Percentiles rank a stretch among this genome's conserved stretches.
These are phyloP conservation scores for Columba janthina DNA, from an alignment of 2,113 vertebrate genomes.

Conservation along the genomic window DNA sequence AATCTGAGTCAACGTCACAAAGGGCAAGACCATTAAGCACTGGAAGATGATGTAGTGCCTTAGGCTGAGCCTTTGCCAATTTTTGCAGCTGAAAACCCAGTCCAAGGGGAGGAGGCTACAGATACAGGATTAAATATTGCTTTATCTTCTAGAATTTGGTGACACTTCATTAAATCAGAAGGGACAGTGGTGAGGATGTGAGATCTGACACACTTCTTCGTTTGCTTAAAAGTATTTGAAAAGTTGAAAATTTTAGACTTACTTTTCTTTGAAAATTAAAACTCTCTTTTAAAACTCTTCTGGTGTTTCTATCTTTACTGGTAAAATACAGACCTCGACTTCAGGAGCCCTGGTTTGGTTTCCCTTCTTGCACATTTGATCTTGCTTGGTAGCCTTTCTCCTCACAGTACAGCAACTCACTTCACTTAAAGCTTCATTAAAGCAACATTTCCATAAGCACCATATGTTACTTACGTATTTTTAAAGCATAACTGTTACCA, in stretches of 20 bases:
- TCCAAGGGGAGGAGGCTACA: not conserved
- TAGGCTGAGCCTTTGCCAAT: not conserved
- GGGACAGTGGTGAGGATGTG: not conserved
- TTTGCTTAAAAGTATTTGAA: not conserved
- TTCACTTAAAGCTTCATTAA: constrained; percentile 57
- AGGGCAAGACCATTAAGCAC: not conserved
- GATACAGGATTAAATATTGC: not conserved
- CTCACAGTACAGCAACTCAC: constrained; percentile 13
- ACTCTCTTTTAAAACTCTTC: not conserved
- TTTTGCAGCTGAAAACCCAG: not conserved
- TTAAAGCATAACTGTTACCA: constrained; percentile 42
- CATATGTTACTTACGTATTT: constrained; percentile 45
- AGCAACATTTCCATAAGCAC: constrained; percentile 3
- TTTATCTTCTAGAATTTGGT: not conserved
- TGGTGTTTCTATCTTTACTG: not conserved
- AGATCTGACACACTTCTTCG: not conserved
- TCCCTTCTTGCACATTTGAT: not conserved
- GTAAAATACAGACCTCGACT: not conserved
- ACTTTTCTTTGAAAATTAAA: not conserved
- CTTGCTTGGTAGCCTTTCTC: constrained; percentile 11
- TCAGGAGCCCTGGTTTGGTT: not conserved
- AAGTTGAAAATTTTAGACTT: not conserved
- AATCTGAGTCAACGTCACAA: not conserved
- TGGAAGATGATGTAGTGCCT: not conserved
- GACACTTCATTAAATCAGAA: not conserved